A percentile compares a stretch with the other conserved stretches of the same genome.
Evolutionary conservation across 2,797 vertebrate genomes (phyloP).

Genomic region (Oophaga sylvatica): DNA sequence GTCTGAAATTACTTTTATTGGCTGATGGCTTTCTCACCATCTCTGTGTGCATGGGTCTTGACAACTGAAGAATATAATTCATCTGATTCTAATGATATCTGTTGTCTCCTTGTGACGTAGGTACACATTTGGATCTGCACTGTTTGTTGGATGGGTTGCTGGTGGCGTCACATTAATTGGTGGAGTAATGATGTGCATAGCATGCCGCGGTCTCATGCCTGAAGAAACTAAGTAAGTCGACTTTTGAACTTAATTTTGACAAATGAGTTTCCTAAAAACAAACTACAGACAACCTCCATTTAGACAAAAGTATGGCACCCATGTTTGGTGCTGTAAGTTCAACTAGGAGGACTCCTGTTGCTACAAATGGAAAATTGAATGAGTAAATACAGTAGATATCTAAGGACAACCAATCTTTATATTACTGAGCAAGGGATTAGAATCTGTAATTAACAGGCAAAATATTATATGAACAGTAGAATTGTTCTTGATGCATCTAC

Average conservation of each 20-base stretch:
- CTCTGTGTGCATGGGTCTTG: background rate
- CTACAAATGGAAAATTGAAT: too few species aligned
- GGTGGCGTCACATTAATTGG: constrained; percentile 83
- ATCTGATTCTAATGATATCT: background rate
- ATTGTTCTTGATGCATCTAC: too few species aligned
- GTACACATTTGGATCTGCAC: constrained; percentile 89
- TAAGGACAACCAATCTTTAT: too few species aligned
- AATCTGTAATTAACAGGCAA: too few species aligned
- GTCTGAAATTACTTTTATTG: background rate
- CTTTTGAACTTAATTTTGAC: background rate
- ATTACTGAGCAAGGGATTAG: too few species aligned
- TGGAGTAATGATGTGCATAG: constrained; percentile 87
- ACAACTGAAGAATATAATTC: background rate
- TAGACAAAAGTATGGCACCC: background rate
- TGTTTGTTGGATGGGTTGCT: constrained; percentile 91
- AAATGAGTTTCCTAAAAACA: background rate
- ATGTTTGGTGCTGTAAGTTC: background rate
- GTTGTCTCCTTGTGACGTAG: constrained; percentile 68
- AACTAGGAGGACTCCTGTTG: too few species aligned
- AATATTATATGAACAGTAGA: too few species aligned
- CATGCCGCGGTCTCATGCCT: constrained; percentile 82
- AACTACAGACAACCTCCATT: background rate
- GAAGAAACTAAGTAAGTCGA: constrained; percentile 78
- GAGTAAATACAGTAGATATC: too few species aligned
- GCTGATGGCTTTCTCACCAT: background rate